Evolutionary conservation across 2,113 vertebrate genomes (phyloP).

Genomic region (Phaethornis superciliosus): DNA sequence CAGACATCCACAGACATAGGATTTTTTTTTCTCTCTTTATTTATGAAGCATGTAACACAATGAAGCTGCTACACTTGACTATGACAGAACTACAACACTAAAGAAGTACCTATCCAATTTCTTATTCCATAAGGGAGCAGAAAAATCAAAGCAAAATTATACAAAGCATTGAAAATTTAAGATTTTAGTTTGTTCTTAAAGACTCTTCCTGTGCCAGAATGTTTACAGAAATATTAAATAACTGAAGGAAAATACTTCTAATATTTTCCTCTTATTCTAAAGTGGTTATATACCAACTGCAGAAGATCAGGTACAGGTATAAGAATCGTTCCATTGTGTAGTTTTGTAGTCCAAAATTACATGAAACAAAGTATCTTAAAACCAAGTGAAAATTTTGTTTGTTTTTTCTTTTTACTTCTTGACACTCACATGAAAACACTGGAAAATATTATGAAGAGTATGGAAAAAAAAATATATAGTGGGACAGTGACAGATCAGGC

Average conservation of each 20-base stretch:
- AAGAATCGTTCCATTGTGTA: background rate
- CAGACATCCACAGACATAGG: background rate
- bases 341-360: background rate
- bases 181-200: background rate
- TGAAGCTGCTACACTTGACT: background rate
- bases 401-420: background rate
- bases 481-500: conserved; percentile 7
- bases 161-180: background rate
- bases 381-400: background rate
- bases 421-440: background rate
- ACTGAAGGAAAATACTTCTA: background rate
- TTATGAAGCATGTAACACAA: background rate
- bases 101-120: background rate
- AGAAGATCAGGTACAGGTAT: background rate
- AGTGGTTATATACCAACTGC: background rate
- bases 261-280: background rate
- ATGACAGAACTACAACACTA: background rate
- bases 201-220: background rate
- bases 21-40: background rate
- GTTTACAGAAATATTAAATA: conserved; percentile 4
- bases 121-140: background rate
- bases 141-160: background rate
- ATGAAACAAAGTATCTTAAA: conserved; percentile 14
- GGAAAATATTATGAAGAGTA: background rate
- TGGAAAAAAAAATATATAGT: background rate